phyloP scores from a whole-genome alignment of 2,113 vertebrate species.

The Mesembrinibis cayennensis region DNA sequence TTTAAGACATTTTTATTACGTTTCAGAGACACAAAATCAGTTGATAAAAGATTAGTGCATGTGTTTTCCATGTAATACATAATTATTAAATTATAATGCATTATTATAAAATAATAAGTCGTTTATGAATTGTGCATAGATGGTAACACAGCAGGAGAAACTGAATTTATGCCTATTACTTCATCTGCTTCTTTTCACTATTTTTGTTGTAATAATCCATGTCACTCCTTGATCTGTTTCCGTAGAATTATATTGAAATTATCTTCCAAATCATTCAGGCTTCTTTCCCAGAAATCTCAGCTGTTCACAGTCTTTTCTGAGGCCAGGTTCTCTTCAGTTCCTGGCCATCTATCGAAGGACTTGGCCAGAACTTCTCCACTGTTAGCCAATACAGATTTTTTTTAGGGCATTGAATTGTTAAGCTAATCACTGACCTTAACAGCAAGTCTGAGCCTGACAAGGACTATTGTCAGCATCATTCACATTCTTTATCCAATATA shows the following conservation, averaged over 20 bases:
- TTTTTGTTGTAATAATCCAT: background rate
- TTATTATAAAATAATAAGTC: background rate
- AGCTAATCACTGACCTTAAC: background rate
- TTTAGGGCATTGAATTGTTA: background rate
- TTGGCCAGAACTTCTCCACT: background rate
- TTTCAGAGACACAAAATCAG: background rate
- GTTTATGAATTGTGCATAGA: background rate
- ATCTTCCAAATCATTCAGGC: background rate
- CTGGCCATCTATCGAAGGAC: background rate
- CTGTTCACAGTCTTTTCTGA: background rate
- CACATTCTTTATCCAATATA: background rate
- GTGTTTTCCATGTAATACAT: background rate
- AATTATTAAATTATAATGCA: background rate
- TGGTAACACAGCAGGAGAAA: background rate
- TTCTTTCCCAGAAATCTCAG: background rate
- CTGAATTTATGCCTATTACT: background rate
- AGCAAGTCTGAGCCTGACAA: background rate
- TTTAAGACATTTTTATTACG: background rate
- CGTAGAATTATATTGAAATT: background rate
- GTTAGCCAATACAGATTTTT: background rate
- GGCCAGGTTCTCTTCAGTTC: background rate
- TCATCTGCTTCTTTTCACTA: background rate
- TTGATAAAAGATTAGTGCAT: background rate
- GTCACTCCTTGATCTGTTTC: background rate
- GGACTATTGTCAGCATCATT: background rate